phyloP scores from a whole-genome alignment of 2,888 invertebrate species.

The Chrysomela aeneicollis region DNA sequence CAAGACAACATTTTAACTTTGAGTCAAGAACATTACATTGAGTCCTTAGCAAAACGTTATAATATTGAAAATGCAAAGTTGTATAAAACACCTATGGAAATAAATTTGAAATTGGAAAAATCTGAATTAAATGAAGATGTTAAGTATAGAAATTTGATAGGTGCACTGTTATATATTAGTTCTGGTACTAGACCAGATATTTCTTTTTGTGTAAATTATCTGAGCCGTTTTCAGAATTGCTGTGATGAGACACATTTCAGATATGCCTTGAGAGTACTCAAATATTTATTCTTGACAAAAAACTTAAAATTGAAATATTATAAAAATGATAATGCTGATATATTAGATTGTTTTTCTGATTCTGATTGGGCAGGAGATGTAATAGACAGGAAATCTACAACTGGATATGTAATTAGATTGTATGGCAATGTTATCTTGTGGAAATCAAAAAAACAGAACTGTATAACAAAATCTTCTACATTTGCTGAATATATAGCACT shows the following conservation, averaged over 20 bases:
- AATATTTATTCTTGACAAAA: constrained; percentile 18
- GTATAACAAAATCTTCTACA: constrained; percentile 46
- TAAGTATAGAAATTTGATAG: constrained; percentile 28
- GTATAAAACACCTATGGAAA: constrained; percentile 30
- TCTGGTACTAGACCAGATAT: constrained; percentile 32
- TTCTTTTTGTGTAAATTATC: constrained; percentile 22
- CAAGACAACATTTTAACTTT: constrained; percentile 19
- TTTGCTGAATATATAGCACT: constrained; percentile 44
- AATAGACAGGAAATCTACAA: constrained; percentile 30
- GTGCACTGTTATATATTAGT: constrained; percentile 27
- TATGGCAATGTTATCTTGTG: constrained; percentile 39
- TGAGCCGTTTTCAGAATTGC: not conserved
- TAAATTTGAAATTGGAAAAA: too few relatives aligned
- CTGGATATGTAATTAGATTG: constrained; percentile 22
- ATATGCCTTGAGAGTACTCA: constrained; percentile 24
- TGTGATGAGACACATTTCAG: constrained; percentile 4
- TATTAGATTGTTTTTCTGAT: constrained; percentile 23
- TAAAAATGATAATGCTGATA: constrained; percentile 15
- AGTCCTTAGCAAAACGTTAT: constrained; percentile 21
- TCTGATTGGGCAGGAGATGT: constrained; percentile 33
- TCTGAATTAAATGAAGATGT: constrained; percentile 10
- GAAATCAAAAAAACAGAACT: constrained; percentile 52
- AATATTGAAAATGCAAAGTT: constrained; percentile 24
- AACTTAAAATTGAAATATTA: constrained; percentile 17
- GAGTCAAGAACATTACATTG: constrained; percentile 28